These are phyloP conservation scores for Aythya baeri DNA, from an alignment of 2,113 vertebrate species.

Conservation along the genomic window DNA sequence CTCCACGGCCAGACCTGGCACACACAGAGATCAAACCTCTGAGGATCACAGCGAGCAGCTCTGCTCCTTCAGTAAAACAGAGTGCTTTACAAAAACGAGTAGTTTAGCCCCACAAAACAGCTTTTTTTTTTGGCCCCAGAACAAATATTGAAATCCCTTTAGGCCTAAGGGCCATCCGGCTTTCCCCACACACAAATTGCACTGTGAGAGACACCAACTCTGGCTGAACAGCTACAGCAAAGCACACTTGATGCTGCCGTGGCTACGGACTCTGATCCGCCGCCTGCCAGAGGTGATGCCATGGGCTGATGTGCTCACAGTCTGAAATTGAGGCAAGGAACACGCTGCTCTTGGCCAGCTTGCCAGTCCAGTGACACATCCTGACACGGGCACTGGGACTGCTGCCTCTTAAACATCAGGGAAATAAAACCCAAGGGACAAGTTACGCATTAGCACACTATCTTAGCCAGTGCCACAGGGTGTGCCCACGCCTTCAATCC, in stretches of 20 bases:
- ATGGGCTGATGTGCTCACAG: background rate
- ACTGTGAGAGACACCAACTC: background rate
- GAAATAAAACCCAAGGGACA: background rate
- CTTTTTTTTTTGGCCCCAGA: constrained; percentile 8
- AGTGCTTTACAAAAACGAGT: constrained; percentile 29
- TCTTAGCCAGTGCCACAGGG: background rate
- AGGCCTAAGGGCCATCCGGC: background rate
- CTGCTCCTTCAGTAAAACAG: constrained; percentile 19
- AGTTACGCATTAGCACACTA: background rate
- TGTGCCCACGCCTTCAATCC: background rate
- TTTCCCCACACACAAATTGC: background rate
- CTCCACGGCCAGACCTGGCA: background rate
- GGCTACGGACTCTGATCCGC: background rate
- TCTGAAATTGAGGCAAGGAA: constrained; percentile 31
- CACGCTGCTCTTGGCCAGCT: background rate
- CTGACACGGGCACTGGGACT: background rate
- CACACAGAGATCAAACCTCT: constrained; percentile 6
- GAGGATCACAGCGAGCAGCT: background rate
- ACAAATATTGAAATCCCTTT: background rate
- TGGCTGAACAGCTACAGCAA: background rate
- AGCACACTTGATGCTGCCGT: background rate
- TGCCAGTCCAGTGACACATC: background rate
- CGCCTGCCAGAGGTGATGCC: background rate
- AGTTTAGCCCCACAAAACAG: background rate
- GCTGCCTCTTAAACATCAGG: background rate